Evolutionary conservation across 2,888 invertebrate genomes (phyloP), one percentile per base, ranked within the genome.

Genomic region (Fragum fragum): DNA sequence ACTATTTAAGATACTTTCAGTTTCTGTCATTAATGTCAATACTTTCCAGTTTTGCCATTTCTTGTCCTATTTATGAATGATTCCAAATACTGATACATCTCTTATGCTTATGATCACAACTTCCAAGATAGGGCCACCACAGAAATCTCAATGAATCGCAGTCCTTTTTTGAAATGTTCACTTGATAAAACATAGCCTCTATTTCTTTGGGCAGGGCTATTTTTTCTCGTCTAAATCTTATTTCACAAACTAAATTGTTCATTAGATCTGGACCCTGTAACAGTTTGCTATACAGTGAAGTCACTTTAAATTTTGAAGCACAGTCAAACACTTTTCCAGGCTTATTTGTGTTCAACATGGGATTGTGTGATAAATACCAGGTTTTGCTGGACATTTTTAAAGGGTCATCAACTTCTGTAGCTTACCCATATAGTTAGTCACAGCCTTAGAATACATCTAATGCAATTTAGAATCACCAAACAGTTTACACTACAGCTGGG

Each of bases 221-320:
- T 42, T 1, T 28, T 61, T 86, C 79, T 36, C 83, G 73, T 39
- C 87, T 57, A 32, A 86, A 88, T 21, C 87, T 42, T 16, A 76
- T 73, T 39, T 83, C 85, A 36, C 85, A 85, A 29, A 86, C 26
- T 21, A 87, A 70, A 73, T 63, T 85, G 53, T 85, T 88, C 18
- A 74, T 84, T 16, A 88, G 73, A 68, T 89, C 87, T 16, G 89
- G 86, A 1, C 87, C 88, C 32, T 75, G 82, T 18, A 87, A 23
- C 18, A 88, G 66, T 32, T 75, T 55, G 14, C 74, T 61, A 57
- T 87, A 88, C 21, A 88, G 66, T 9, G 85, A 86, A 0, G 76
- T 57, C 0, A 79, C 84, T 29, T 83, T 26, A 47, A 55, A 85
- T 47, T 77, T 76, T 1, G 81, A 76, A 0, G 85, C 77, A 55